Evolutionary conservation across 2,888 invertebrate genomes (phyloP).

Genomic region (Boloria selene): DNA sequence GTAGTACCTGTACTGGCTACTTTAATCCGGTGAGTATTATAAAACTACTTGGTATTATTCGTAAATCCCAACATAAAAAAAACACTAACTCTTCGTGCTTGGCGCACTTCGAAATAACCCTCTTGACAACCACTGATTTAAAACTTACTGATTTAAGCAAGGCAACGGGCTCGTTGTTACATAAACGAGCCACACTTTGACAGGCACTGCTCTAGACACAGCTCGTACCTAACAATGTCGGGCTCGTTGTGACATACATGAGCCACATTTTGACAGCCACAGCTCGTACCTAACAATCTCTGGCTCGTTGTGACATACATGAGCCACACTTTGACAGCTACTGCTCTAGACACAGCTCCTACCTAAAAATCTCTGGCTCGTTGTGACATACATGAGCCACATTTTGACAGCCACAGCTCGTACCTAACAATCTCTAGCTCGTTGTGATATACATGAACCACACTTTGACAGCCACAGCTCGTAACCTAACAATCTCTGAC

Average conservation of each 20-base stretch:
- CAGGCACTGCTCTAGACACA: no score
- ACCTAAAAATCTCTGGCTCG: background rate
- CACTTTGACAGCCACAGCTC: background rate
- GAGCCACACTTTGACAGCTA: background rate
- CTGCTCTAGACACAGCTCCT: no score
- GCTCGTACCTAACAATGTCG: background rate
- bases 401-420: background rate
- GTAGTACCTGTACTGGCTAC: no score
- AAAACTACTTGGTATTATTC: no score
- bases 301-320: background rate
- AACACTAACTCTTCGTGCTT: background rate
- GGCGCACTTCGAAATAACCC: no score
- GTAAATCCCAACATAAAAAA: background rate
- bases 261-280: background rate
- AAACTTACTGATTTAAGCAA: no score
- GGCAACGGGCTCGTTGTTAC: no score
- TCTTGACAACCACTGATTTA: no score
- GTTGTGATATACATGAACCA: no score
- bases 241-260: background rate
- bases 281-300: background rate
- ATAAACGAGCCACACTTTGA: background rate
- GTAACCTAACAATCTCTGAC: constrained; percentile 92
- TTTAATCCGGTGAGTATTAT: no score
- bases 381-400: background rate
- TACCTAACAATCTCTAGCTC: no score